Evolutionary conservation across 2,113 vertebrate species (phyloP).

Genomic region (Ornithorhynchus anatinus): DNA sequence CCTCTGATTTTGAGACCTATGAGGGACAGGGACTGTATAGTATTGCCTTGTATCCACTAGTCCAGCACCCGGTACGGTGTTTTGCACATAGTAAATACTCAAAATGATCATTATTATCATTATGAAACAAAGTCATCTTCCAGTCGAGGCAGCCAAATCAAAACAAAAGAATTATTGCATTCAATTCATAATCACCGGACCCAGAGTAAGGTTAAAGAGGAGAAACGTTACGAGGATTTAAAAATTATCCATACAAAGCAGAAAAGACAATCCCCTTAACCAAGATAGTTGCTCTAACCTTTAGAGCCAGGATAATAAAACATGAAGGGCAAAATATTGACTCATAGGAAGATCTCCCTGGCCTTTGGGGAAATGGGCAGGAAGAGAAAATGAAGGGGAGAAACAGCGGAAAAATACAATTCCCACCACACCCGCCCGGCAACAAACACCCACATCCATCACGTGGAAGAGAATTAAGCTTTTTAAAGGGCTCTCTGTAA

Average conservation of each 20-base stretch:
- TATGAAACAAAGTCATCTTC: no score
- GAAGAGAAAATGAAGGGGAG: neutral
- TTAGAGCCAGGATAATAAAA: slow-evolving; percentile 2
- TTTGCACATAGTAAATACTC: no score
- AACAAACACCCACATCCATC: neutral
- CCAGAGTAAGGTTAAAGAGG: neutral
- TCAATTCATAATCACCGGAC: no score
- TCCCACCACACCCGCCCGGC: no score
- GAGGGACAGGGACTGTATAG: no score
- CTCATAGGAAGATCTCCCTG: neutral
- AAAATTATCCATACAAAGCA: neutral
- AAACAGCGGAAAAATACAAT: slow-evolving; percentile 4
- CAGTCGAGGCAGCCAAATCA: no score
- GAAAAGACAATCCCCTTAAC: slow-evolving; percentile 4
- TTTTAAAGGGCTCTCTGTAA: neutral
- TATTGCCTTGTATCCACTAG: no score
- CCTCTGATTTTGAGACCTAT: no score
- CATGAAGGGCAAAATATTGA: neutral
- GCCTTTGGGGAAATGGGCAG: neutral
- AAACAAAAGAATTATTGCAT: no score
- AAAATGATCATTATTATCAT: no score
- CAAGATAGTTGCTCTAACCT: neutral
- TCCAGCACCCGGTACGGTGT: no score
- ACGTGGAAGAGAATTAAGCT: neutral
- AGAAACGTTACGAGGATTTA: neutral